Evolutionary conservation across 2,888 invertebrate species (phyloP).

Genomic region (Seira musarum): DNA sequence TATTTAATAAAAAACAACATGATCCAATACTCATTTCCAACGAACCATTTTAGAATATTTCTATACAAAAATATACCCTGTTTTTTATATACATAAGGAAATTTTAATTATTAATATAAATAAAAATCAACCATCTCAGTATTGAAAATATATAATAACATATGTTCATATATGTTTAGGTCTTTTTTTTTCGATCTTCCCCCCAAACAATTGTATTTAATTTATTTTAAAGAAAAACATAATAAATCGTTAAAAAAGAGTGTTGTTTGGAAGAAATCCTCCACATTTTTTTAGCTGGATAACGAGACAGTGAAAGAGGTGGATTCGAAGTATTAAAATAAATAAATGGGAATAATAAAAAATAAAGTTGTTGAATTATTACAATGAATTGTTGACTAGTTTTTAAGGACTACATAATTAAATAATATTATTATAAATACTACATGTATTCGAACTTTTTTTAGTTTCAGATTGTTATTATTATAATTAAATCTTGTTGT

Average conservation of each 20-base stretch:
- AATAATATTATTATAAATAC: no score
- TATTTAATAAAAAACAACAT: not conserved
- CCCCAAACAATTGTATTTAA: not conserved
- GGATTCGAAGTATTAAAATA: not conserved
- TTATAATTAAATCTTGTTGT: no score
- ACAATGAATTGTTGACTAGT: slow-evolving; percentile 38
- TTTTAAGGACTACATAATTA: no score
- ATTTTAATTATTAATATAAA: not conserved
- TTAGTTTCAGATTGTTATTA: no score
- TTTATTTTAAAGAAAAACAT: not conserved
- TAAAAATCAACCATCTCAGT: not conserved
- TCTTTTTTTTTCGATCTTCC: no score
- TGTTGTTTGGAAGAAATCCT: not conserved
- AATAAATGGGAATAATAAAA: not conserved
- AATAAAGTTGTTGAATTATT: slow-evolving; percentile 1
- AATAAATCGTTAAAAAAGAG: not conserved
- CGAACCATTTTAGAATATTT: no score
- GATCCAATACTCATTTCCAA: slow-evolving; percentile 1
- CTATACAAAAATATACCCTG: slow-evolving; percentile 2
- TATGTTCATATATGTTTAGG: no score
- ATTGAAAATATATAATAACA: no score
- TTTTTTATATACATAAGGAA: not conserved
- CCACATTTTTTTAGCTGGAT: no score
- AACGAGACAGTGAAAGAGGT: no score
- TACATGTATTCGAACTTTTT: no score